Evolutionary conservation across 2,113 vertebrate genomes (phyloP).

Genomic region (Genyomyrus donnyi): DNA sequence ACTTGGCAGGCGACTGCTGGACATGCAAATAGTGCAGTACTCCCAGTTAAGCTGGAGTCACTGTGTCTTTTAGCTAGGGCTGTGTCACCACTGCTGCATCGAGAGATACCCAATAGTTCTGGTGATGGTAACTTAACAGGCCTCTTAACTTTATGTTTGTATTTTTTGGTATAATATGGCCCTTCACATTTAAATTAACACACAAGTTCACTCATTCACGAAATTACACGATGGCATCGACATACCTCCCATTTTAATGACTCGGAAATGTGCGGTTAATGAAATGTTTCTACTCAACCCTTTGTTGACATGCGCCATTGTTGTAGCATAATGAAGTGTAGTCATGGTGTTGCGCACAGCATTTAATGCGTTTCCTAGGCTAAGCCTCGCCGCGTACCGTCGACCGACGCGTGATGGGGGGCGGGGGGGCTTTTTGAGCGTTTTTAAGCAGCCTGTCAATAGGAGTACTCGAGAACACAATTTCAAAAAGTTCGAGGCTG

Average conservation of each 20-base stretch:
- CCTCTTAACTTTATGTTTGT: not conserved
- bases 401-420: not conserved
- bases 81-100: not conserved
- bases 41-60: not conserved
- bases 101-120: not conserved
- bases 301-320: not conserved
- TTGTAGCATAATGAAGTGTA: not conserved
- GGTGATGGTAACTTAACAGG: not conserved
- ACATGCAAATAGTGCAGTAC: not conserved
- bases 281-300: constrained; percentile 5
- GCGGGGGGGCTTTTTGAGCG: not conserved
- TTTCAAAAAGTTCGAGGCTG: constrained; percentile 8
- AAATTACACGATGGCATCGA: not conserved
- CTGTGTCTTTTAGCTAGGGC: not conserved
- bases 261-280: not conserved
- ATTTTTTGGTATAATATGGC: not conserved
- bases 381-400: not conserved
- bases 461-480: constrained; percentile 1
- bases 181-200: constrained; percentile 3
- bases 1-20: not conserved
- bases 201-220: not conserved
- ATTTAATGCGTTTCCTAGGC: not conserved
- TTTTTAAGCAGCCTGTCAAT: constrained; percentile 14
- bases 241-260: not conserved
- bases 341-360: not conserved